A percentile compares a stretch with the other conserved stretches of the same genome.
These are phyloP conservation scores for Pipa parva DNA, from an alignment of 2,113 vertebrate genomes.

Conservation along the genomic window DNA sequence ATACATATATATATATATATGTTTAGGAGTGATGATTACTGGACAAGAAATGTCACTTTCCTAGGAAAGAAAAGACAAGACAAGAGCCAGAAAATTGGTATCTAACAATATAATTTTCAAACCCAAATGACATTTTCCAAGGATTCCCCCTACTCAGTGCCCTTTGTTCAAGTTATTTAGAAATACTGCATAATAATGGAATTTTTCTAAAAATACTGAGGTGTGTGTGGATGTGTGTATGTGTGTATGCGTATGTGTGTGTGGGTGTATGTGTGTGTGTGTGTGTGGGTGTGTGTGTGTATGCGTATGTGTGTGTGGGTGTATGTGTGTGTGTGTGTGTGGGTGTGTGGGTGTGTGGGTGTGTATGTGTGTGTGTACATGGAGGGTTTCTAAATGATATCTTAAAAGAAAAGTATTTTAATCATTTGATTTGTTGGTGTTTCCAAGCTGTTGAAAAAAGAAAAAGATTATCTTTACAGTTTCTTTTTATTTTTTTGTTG, in stretches of 20 bases:
- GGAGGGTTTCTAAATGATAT: too few species aligned
- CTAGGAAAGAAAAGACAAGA: not conserved
- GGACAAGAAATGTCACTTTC: not conserved
- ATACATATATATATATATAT: too few species aligned
- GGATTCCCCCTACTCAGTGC: not conserved
- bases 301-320: not conserved
- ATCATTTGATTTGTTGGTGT: too few species aligned
- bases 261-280: too few species aligned
- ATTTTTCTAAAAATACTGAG: not conserved
- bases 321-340: not conserved
- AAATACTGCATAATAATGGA: not conserved
- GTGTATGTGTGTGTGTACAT: not conserved
- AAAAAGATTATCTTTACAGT: too few species aligned
- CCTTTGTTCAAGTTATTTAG: not conserved
- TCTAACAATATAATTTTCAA: constrained; percentile 1
- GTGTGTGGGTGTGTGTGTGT: not conserved
- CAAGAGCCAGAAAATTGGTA: not conserved
- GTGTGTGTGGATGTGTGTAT: not conserved
- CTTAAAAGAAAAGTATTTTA: too few species aligned
- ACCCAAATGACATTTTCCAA: not conserved
- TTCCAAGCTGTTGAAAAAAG: too few species aligned
- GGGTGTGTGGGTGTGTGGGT: too few species aligned
- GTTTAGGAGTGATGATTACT: not conserved
- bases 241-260: too few species aligned
- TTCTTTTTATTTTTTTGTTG: too few species aligned